A percentile compares a stretch with the other conserved stretches of the same genome.
Conservation (phyloP, 2,113 vertebrate genomes). For the Chaetorhynchus papuensis region DNA sequence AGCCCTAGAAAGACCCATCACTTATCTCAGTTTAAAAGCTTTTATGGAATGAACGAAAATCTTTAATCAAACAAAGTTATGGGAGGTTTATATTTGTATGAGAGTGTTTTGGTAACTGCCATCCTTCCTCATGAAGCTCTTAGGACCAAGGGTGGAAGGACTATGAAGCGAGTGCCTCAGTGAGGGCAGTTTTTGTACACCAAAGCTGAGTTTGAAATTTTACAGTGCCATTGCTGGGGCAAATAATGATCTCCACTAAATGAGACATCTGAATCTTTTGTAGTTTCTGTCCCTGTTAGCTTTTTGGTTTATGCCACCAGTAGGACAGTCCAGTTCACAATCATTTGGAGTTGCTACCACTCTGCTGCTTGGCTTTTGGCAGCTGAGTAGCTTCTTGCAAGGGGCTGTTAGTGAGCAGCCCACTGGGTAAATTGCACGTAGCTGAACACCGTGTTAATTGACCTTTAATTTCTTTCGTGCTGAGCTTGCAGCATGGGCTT, state of each 20-base stretch:
- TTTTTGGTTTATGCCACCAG: background rate
- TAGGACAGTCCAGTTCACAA: background rate
- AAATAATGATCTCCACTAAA: background rate
- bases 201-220: background rate
- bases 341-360: background rate
- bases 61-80: background rate
- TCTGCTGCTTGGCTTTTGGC: background rate
- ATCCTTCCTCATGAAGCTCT: background rate
- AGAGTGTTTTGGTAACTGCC: background rate
- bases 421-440: background rate
- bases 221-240: background rate
- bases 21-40: background rate
- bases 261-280: background rate
- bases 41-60: background rate
- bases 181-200: background rate
- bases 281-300: background rate
- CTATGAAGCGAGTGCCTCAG: background rate
- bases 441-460: background rate
- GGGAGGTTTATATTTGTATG: background rate
- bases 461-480: background rate
- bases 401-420: background rate
- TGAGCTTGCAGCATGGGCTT: background rate
- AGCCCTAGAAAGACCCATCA: background rate
- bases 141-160: background rate
- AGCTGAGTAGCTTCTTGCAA: background rate